Evolutionary conservation across 2,888 invertebrate genomes (phyloP).

Genomic region (Endotricha flammealis): DNA sequence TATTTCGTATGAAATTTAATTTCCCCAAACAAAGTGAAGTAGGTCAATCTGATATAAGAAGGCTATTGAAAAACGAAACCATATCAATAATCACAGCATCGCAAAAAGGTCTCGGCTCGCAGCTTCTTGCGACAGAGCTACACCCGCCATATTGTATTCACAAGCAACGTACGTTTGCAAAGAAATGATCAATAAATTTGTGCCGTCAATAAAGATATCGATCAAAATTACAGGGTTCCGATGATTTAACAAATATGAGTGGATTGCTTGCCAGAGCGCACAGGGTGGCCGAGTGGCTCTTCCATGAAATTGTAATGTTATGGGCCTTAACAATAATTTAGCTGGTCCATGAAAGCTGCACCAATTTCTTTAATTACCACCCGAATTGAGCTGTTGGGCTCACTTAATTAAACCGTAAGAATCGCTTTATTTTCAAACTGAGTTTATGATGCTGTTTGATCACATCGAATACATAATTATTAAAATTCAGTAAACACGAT

Average conservation of each 20-base stretch:
- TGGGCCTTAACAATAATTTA: slow-evolving; percentile 64
- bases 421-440: slow-evolving; percentile 53
- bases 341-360: slow-evolving; percentile 54
- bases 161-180: slow-evolving; percentile 63
- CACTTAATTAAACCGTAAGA: slow-evolving; percentile 57
- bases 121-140: slow-evolving; percentile 57
- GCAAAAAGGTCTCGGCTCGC: slow-evolving; percentile 52
- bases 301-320: slow-evolving; percentile 70
- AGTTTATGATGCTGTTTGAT: slow-evolving; percentile 50
- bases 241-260: slow-evolving; percentile 75
- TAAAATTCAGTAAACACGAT: slow-evolving; percentile 41
- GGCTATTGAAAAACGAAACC: slow-evolving; percentile 73
- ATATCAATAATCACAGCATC: slow-evolving; percentile 61
- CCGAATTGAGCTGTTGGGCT: slow-evolving; percentile 52
- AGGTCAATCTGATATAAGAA: slow-evolving; percentile 69
- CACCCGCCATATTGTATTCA: slow-evolving; percentile 62
- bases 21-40: slow-evolving; percentile 62
- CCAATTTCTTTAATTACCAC: slow-evolving; percentile 64
- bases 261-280: slow-evolving; percentile 53
- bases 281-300: slow-evolving; percentile 66
- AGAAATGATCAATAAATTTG: slow-evolving; percentile 76
- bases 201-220: slow-evolving; percentile 75
- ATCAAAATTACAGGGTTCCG: slow-evolving; percentile 77
- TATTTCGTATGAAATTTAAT: slow-evolving; percentile 56
- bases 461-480: slow-evolving; percentile 35